Percentiles rank a stretch among this genome's conserved stretches.
Conservation (phyloP, 2,888 invertebrate genomes). For the Chromoteleia sp. region DNA sequence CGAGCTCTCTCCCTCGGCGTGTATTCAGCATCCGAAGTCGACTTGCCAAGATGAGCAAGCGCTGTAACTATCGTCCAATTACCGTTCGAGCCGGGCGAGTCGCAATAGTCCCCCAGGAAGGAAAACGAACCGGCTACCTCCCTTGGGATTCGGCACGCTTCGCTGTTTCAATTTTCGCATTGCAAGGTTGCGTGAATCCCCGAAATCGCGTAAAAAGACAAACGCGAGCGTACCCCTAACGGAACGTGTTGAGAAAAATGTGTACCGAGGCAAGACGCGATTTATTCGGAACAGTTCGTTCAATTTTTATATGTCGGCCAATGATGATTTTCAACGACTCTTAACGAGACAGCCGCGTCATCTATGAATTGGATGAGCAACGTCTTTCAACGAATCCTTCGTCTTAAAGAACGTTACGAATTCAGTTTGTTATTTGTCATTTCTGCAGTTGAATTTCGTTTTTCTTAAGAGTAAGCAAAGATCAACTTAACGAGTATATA, state of each 20-base stretch:
- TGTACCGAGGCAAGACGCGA: constrained; percentile 40
- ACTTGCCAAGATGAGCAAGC: constrained; percentile 43
- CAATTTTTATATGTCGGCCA: not conserved
- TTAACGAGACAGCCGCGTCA: constrained; percentile 30
- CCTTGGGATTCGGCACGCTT: constrained; percentile 65
- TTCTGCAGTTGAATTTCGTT: too few species aligned
- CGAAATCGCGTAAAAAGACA: constrained; percentile 45
- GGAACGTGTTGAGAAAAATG: constrained; percentile 20
- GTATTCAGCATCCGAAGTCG: constrained; percentile 46
- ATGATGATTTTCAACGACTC: constrained; percentile 28
- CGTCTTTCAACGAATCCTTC: too few species aligned
- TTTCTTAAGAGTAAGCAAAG: too few species aligned
- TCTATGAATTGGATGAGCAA: not conserved
- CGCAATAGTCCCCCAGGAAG: constrained; percentile 37
- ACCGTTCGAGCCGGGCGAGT: constrained; percentile 54
- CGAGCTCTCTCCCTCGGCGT: constrained; percentile 30
- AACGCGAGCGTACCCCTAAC: constrained; percentile 32
- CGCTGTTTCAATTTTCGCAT: constrained; percentile 69
- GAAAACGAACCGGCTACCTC: constrained; percentile 25
- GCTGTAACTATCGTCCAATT: constrained; percentile 68
- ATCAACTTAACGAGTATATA: too few species aligned
- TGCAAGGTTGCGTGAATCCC: constrained; percentile 57
- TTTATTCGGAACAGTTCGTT: constrained; percentile 21
- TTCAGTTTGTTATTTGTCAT: too few species aligned
- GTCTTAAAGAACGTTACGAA: too few species aligned